phyloP scores from a whole-genome alignment of 2,797 vertebrate genomes.

The Hemibagrus guttatus region DNA sequence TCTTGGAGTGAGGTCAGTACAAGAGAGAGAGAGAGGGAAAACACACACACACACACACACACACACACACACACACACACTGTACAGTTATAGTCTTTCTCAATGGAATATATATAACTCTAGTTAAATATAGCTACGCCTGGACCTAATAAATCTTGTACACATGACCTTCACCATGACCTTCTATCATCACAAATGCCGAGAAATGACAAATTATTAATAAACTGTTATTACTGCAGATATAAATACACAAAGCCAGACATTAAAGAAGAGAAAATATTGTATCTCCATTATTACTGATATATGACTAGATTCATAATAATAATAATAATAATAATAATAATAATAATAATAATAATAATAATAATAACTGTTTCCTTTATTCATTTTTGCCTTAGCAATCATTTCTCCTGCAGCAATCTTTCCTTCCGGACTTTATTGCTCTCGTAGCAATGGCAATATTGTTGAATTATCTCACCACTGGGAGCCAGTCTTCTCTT shows the following conservation, averaged over 20 bases:
- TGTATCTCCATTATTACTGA: not conserved
- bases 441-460: not conserved
- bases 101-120: not conserved
- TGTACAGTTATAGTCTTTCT: conserved; percentile 12
- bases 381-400: not conserved
- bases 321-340: too few relatives aligned
- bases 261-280: not conserved
- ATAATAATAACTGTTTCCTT: too few relatives aligned
- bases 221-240: not conserved
- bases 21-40: conserved; percentile 23
- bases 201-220: not conserved
- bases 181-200: not conserved
- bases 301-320: not conserved
- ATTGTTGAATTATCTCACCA: not conserved
- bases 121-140: not conserved
- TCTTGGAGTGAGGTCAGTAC: conserved; percentile 40
- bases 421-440: not conserved
- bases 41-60: not conserved
- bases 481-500: not conserved
- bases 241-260: not conserved
- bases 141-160: not conserved
- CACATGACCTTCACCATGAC: not conserved
- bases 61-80: not conserved
- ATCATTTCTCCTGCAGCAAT: not conserved
- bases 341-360: too few relatives aligned